These are phyloP conservation scores for Lycocerus yunnanus DNA, from an alignment of 2,888 invertebrate species.

Conservation along the genomic window DNA sequence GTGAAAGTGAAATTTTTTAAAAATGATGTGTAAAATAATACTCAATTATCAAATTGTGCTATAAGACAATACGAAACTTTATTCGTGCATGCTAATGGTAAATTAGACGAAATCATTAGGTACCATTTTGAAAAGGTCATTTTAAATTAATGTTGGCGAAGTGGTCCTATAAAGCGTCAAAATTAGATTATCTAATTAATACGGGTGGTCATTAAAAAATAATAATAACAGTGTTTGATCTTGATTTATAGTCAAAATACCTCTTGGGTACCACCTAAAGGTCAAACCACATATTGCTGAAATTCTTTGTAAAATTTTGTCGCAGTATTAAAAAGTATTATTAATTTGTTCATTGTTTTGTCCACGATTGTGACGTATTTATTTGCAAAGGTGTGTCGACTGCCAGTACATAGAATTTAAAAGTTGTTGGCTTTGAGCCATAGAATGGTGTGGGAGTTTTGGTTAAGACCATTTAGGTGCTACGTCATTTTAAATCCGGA, in stretches of 20 bases:
- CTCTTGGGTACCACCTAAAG: background rate
- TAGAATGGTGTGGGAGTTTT: constrained; percentile 15
- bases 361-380: constrained; percentile 1
- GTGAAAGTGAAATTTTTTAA: background rate
- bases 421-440: constrained; percentile 21
- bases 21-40: background rate
- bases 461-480: constrained; percentile 4
- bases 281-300: background rate
- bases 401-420: constrained; percentile 6
- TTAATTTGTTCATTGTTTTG: background rate
- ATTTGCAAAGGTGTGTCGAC: constrained; percentile 13
- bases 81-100: too few relatives aligned
- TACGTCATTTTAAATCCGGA: constrained; percentile 13
- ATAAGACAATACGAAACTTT: background rate
- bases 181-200: background rate
- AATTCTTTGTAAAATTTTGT: background rate
- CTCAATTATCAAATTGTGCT: background rate
- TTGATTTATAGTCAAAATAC: background rate
- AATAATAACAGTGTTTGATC: background rate
- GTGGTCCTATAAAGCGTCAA: background rate
- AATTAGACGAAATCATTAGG: too few relatives aligned
- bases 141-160: background rate
- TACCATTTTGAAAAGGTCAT: background rate
- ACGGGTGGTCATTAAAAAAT: background rate
- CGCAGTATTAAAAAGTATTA: background rate